These are phyloP conservation scores for Strigamia maritima DNA, from an alignment of 2,888 invertebrate genomes.

Conservation along the genomic window DNA sequence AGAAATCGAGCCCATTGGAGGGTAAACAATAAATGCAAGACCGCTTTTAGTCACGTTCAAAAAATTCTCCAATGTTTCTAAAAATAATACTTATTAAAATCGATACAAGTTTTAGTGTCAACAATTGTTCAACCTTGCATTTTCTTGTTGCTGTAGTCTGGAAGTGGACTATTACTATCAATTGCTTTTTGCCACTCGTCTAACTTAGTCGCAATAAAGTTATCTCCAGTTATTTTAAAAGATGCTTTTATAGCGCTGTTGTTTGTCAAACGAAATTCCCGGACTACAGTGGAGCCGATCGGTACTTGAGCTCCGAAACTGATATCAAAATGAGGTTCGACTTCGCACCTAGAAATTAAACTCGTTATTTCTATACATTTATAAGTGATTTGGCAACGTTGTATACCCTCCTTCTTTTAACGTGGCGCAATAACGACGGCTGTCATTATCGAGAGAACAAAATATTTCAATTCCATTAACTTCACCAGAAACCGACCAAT, in stretches of 20 bases:
- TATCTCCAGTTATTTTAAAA: background rate
- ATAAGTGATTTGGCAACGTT: background rate
- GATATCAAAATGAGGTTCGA: background rate
- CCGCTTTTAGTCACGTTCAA: background rate
- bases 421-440: background rate
- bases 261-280: background rate
- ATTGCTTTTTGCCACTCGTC: background rate
- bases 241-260: background rate
- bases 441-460: background rate
- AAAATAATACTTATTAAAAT: background rate
- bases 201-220: background rate
- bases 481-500: constrained; percentile 35
- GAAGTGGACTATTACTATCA: background rate
- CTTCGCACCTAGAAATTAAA: background rate
- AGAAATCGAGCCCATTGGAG: background rate
- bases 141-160: background rate
- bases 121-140: background rate
- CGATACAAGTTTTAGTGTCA: background rate
- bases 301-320: background rate
- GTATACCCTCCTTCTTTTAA: background rate
- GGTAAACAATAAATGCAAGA: background rate
- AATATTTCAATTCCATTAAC: background rate
- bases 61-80: background rate
- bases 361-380: background rate
- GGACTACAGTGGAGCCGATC: background rate